Evolutionary conservation across 1,140 invertebrate genomes (phyloP), one percentile per base, ranked within the genome.

Genomic region (Elymnias hypermnestra): DNA sequence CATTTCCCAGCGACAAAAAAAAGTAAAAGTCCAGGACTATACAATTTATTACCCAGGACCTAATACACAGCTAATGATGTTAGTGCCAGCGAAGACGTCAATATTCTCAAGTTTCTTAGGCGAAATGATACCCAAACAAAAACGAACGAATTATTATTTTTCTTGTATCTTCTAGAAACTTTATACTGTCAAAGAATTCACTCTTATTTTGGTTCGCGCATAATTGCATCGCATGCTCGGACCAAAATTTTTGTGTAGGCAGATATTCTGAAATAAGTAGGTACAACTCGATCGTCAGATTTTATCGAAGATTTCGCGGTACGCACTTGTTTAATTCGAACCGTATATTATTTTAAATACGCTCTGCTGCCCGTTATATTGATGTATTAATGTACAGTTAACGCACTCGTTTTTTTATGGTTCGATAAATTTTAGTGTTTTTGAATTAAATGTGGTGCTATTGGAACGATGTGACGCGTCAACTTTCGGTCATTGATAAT

Each of bases 201-300:
- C 33, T 61, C 59, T 37, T 56, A 75, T 71, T 72, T 72, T 67
- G 51, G 60, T 53, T 57, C 47, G 56, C 46, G 50, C 48, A 57
- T 77, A 78, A 75, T 78, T 78, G 54, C 62, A 61, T 60, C 51
- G 60, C 62, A 57, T 62, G 60, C 28, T 49, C 59, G 44, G 53
- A 46, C 63, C 46, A 57, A 54, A 71, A 69, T 57, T 70, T 64
- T 63, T 50, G 53, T 44, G 31, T 46, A 57, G 37, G 41, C 42
- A 40, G 37, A 36, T 56, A 43, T 49, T 54, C 46, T 42, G 43
- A 57, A 48, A 64, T 64, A 48, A 64, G 61, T 50, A 43, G 53
- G 22, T 57, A 48, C 7, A 35, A 39, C 25, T 43, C 19, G 23
- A 42, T 49, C 43, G 45, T 17, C 22, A 37, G 45, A 63, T 63